Percentiles rank a stretch among this genome's conserved stretches.
phyloP scores from a whole-genome alignment of 1,140 invertebrate genomes.

The Drosophila elegans region DNA sequence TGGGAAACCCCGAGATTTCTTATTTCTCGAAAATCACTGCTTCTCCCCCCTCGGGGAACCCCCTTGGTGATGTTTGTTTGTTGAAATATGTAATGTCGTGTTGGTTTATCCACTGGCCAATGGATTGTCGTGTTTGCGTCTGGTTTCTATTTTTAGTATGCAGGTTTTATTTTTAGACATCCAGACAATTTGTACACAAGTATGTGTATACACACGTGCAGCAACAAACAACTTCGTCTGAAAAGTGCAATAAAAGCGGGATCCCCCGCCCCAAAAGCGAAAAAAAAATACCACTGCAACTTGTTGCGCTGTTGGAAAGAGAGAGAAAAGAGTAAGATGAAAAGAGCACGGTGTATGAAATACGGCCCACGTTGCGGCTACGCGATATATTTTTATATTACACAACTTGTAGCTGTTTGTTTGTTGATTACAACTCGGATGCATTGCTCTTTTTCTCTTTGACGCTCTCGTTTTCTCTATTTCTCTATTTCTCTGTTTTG shows the following conservation, averaged over 20 bases:
- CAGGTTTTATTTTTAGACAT: conserved; percentile 73
- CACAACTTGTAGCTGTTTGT: conserved; percentile 68
- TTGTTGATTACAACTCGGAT: conserved; percentile 50
- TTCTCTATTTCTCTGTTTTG: conserved; percentile 42
- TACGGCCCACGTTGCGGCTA: conserved; percentile 62
- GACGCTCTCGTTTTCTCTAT: conserved; percentile 4
- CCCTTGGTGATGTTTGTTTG: conserved; percentile 57
- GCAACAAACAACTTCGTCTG: conserved; percentile 57
- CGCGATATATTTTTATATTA: conserved; percentile 75
- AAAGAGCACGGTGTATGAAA: neutral
- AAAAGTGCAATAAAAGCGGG: conserved; percentile 54
- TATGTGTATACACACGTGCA: conserved; percentile 23
- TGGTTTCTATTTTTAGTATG: conserved; percentile 58
- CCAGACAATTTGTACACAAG: conserved; percentile 13
- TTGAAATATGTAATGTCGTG: conserved; percentile 71
- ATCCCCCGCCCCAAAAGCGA: conserved; percentile 24
- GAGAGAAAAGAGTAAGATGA: neutral
- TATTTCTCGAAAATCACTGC: conserved; percentile 1
- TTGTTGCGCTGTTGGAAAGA: conserved; percentile 54
- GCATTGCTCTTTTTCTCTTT: conserved; percentile 17
- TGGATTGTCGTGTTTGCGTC: conserved; percentile 64
- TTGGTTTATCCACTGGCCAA: conserved; percentile 68
- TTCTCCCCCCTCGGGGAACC: conserved; percentile 2
- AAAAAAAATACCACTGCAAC: conserved; percentile 57
- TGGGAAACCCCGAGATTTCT: neutral